phyloP scores from a whole-genome alignment of 2,113 vertebrate genomes.

The Arenaria interpres region DNA sequence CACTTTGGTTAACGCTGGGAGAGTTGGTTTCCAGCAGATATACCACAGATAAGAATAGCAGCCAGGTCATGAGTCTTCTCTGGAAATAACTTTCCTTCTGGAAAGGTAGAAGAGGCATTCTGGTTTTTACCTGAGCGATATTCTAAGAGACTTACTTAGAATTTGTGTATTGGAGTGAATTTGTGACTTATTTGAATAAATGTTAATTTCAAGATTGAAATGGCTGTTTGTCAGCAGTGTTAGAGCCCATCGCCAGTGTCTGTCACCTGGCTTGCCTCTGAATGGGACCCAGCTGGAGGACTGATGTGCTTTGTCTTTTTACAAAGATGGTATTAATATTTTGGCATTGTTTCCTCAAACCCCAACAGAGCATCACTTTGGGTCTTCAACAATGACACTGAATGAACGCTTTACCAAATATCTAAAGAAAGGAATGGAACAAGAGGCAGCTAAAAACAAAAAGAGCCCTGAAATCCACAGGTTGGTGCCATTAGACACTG shows the following conservation, averaged over 20 bases:
- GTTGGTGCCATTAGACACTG: constrained; percentile 68
- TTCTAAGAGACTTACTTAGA: neutral
- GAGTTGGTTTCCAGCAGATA: neutral
- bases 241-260: neutral
- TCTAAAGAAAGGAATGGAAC: constrained; percentile 92
- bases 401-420: constrained; percentile 97
- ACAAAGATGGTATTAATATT: neutral
- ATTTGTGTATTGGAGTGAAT: neutral
- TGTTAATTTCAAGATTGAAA: neutral
- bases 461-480: constrained; percentile 99
- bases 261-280: neutral
- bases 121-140: neutral
- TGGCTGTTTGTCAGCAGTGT: neutral
- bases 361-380: constrained; percentile 91
- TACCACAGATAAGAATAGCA: neutral
- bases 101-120: neutral
- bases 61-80: fast-evolving
- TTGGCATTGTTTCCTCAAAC: neutral
- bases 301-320: neutral
- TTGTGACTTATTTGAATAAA: neutral
- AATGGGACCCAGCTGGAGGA: neutral
- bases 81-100: neutral
- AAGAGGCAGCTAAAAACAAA: constrained; percentile 91
- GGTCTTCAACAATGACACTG: constrained; percentile 90
- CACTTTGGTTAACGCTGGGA: neutral